Evolutionary conservation across 2,888 invertebrate genomes (phyloP).

Genomic region (Myathropa florea): DNA sequence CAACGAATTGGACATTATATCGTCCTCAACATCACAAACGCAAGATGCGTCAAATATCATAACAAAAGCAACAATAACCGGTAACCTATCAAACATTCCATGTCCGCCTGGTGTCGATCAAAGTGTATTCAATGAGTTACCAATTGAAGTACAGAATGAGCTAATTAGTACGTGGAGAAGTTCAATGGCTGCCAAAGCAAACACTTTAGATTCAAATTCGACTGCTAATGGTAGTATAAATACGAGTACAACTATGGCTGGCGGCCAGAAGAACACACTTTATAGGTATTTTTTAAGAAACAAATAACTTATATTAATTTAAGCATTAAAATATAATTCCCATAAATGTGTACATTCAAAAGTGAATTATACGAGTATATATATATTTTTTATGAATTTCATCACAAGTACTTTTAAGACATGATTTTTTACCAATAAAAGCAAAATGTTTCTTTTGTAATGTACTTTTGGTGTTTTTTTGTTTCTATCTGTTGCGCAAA

Average conservation of each 20-base stretch:
- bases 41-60: conserved; percentile 6
- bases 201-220: conserved; percentile 25
- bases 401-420: conserved; percentile 46
- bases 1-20: conserved; percentile 3
- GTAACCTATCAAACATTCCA: conserved; percentile 78
- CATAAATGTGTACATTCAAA: conserved; percentile 10
- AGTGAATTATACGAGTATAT: conserved; percentile 37
- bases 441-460: conserved; percentile 8
- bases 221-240: conserved; percentile 32
- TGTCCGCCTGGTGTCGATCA: conserved; percentile 87
- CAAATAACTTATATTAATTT: conserved; percentile 81
- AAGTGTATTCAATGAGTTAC: conserved; percentile 87
- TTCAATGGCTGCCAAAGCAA: conserved; percentile 77
- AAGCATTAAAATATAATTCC: conserved; percentile 9
- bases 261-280: conserved; percentile 82
- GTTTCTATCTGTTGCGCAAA: background rate
- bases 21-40: conserved; percentile 14
- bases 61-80: conserved; percentile 69
- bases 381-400: conserved; percentile 45
- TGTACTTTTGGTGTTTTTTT: background rate
- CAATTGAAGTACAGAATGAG: conserved; percentile 87
- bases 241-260: conserved; percentile 68
- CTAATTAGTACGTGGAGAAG: conserved; percentile 85
- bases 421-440: conserved; percentile 58
- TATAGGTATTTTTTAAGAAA: conserved; percentile 87